phyloP scores from a whole-genome alignment of 1,140 invertebrate genomes.

The Magallana ariakensis region DNA sequence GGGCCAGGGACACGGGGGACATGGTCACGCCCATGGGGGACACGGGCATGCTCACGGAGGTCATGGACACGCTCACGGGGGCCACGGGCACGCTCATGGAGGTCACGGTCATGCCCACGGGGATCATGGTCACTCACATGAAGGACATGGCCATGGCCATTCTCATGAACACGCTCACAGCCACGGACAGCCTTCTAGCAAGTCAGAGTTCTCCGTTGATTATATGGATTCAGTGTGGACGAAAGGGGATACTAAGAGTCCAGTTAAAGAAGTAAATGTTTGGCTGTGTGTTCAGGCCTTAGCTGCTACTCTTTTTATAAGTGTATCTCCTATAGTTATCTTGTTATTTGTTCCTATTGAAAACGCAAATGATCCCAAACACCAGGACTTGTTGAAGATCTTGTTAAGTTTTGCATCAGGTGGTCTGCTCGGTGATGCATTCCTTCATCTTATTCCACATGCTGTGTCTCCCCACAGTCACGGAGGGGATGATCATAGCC shows the following conservation, averaged over 20 bases:
- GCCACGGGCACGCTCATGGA: slow-evolving; percentile 78
- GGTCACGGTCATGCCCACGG: slow-evolving; percentile 55
- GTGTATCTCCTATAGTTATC: slow-evolving; percentile 95
- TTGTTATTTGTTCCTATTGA: slow-evolving; percentile 96
- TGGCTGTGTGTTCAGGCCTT: slow-evolving; percentile 77
- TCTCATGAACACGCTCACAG: slow-evolving; percentile 56
- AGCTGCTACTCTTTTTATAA: slow-evolving; percentile 93
- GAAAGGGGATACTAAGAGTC: slow-evolving; percentile 23
- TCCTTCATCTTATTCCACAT: slow-evolving; percentile 97
- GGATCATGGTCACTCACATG: slow-evolving; percentile 60
- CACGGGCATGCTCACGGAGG: slow-evolving; percentile 56
- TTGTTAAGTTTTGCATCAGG: slow-evolving; percentile 96
- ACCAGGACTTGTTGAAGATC: slow-evolving; percentile 90
- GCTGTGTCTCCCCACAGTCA: slow-evolving; percentile 85
- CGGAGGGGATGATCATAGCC: slow-evolving; percentile 80
- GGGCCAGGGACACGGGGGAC: slow-evolving; percentile 55
- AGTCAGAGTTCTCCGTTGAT: slow-evolving; percentile 42
- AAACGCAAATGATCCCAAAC: slow-evolving; percentile 84
- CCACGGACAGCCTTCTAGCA: slow-evolving; percentile 65
- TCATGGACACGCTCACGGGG: slow-evolving; percentile 66
- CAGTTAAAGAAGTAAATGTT: slow-evolving; percentile 48
- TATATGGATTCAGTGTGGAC: slow-evolving; percentile 34
- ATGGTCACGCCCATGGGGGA: slow-evolving; percentile 56
- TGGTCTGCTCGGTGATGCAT: slow-evolving; percentile 96
- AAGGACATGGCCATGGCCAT: slow-evolving; percentile 59